These are phyloP conservation scores for Barypeithes pellucidus DNA, from an alignment of 2,888 invertebrate species.

Conservation along the genomic window DNA sequence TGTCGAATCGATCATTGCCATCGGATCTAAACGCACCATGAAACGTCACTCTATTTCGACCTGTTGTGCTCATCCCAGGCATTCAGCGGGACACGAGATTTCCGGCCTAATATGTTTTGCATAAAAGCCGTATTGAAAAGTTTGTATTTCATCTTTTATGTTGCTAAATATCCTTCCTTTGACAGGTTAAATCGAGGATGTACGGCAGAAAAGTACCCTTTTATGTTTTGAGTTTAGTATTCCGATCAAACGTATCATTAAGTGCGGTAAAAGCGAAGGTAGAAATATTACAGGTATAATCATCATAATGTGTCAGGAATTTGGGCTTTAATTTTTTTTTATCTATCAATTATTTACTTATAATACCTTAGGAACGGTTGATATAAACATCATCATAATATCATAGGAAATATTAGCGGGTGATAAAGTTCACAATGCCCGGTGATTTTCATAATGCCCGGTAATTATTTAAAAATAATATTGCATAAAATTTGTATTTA, in stretches of 20 bases:
- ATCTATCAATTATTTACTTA: too few species aligned
- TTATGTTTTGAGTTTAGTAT: constrained; percentile 20
- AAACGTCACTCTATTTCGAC: constrained; percentile 11
- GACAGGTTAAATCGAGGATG: constrained; percentile 42
- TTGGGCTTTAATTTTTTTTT: too few species aligned
- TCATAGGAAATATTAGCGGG: too few species aligned
- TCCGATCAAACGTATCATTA: constrained; percentile 20
- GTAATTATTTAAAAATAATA: too few species aligned
- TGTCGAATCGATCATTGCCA: too few species aligned
- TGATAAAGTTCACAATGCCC: too few species aligned
- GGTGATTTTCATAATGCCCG: too few species aligned
- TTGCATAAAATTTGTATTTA: too few species aligned
- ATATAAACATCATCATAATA: too few species aligned
- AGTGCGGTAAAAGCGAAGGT: constrained; percentile 3
- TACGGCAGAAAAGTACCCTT: constrained; percentile 39
- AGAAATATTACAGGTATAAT: constrained; percentile 7
- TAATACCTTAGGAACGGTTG: too few species aligned
- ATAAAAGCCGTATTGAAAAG: constrained; percentile 40
- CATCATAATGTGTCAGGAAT: too few species aligned
- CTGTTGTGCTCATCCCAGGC: constrained; percentile 39
- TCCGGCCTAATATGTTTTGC: constrained; percentile 44
- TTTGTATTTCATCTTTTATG: constrained; percentile 42
- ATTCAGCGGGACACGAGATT: constrained; percentile 43
- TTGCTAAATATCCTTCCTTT: constrained; percentile 31
- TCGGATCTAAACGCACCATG: too few species aligned